Base-by-base conservation (phyloP, 2,888 invertebrate species). In the Drosophila aldrichi region DNA sequence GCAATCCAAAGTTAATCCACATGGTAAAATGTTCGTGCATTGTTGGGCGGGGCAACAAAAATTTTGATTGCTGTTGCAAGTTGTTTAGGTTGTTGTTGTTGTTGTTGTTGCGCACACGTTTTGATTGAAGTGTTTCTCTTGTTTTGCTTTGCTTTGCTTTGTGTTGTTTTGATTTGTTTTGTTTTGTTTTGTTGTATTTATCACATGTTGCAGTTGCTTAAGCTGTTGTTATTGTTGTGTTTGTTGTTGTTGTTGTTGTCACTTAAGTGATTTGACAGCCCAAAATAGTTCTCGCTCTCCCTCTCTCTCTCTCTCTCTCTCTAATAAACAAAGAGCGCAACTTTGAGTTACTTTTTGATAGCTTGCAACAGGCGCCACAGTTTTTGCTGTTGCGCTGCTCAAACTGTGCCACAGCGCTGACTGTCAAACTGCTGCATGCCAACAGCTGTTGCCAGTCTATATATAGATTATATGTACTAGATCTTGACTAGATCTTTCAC, bases 1-100 rank as follows among this genome's bases (percentile, higher is more conserved):
- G 78, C 62, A 80, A 76, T 86, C 75, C 79, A 40, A 80, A 79
- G 77, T 78, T 82, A 75, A 83, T 82, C 79, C 83, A 84, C 79
- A 78, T 86, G 74, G 84, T 81, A 82, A 82, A 77, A 73, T 80
- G 81, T 80, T 82, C 80, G 77, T 82, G 82, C 82, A 82, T 79
- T 79, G 70, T 77, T 78, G 78, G 70, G 77, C 77, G 77, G 68
- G 70, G 69, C 74, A 67, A 32, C 18, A 32, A 10, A 32, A 41
- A 40, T 51, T 38, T 44, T 66, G 29, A 20, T 69, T 58, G 63
- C 43, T 20, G 20, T 20, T 43, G 43, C 43, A 43, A 43, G 52
- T 60, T 22, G 32, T 32, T 32, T 9, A 9, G 1, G 32, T 32
- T 32, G 52, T 40, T 41, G 4, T 6, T 10, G 41, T 43, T 43